A percentile compares a stretch with the other conserved stretches of the same genome.
phyloP scores from a whole-genome alignment of 2,888 invertebrate species.

The Fragum sueziense region DNA sequence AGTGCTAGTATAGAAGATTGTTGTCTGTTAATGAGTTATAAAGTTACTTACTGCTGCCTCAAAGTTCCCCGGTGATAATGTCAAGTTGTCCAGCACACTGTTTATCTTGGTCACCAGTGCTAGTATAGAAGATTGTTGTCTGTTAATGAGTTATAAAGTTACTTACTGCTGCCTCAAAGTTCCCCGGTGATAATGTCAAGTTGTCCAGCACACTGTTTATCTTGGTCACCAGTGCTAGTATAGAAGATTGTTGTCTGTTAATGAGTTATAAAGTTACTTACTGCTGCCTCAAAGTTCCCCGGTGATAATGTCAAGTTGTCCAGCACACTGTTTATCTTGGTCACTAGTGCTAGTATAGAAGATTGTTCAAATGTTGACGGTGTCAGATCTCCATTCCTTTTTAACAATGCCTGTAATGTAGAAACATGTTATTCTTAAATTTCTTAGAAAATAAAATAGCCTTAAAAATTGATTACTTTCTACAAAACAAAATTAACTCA shows the following conservation, averaged over 20 bases:
- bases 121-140: conserved; percentile 93
- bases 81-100: conserved; percentile 95
- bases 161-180: conserved; percentile 97
- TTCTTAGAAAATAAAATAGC: no score
- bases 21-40: conserved; percentile 81
- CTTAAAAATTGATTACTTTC: no score
- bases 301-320: conserved; percentile 97
- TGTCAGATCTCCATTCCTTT: conserved; percentile 95
- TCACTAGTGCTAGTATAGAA: conserved; percentile 94
- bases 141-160: neutral
- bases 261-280: no score
- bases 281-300: conserved; percentile 96
- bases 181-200: conserved; percentile 95
- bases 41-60: conserved; percentile 94
- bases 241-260: conserved; percentile 96
- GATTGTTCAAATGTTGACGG: conserved; percentile 96
- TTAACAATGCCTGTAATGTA: conserved; percentile 90
- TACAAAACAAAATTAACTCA: no score
- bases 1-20: conserved; percentile 96
- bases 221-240: conserved; percentile 96
- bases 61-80: conserved; percentile 96
- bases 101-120: conserved; percentile 98
- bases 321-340: conserved; percentile 96
- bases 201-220: conserved; percentile 97
- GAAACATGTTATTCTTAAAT: no score